Evolutionary conservation across 1,140 invertebrate genomes (phyloP), one percentile per base, ranked within the genome.

Genomic region (Sycophaga agraensis): DNA sequence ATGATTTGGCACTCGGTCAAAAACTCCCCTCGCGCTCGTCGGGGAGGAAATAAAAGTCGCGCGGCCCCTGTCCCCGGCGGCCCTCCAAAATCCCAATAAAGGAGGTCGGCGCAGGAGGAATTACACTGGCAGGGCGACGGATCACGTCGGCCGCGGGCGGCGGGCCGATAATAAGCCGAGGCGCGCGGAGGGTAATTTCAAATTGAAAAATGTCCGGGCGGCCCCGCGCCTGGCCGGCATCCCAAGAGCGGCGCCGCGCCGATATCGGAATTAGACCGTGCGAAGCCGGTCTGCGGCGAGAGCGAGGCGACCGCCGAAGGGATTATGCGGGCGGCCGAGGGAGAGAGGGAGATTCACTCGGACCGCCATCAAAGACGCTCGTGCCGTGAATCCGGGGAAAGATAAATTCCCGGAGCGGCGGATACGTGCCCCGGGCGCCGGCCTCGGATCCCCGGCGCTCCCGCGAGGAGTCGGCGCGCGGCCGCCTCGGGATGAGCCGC

Each of bases 321-420:
- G 43, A 62, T 55, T 55, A 56, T 35, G 37, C 7, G 17, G 17
- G 43, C 16, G 53, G 37, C n/a, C 0, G 63, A 58, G 59, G 58
- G 63, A 68, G 26, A 17, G 24, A 17, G 12, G 68, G 72, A 70
- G 70, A 77, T 76, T 76, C 74, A 75, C 73, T 76, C 71, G 67
- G 58, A 56, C 64, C 63, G 67, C 70, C 73, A 74, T 77, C 75
- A 74, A 72, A 77, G 73, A 74, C 70, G 75, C 74, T 76, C 76
- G 75, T 78, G 75, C 67, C 64, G 65, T 51, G 75, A 78, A 77
- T 77, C 73, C 64, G 24, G 55, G 49, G 57, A 71, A 68, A 68
- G 66, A 75, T 74, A 72, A 70, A 72, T 75, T 71, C 70, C 56
- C 63, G 31, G 51, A 62, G 51, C 67, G 66, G 70, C 70, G 16